phyloP scores from a whole-genome alignment of 2,113 vertebrate genomes.

The Saguinus imperator region DNA sequence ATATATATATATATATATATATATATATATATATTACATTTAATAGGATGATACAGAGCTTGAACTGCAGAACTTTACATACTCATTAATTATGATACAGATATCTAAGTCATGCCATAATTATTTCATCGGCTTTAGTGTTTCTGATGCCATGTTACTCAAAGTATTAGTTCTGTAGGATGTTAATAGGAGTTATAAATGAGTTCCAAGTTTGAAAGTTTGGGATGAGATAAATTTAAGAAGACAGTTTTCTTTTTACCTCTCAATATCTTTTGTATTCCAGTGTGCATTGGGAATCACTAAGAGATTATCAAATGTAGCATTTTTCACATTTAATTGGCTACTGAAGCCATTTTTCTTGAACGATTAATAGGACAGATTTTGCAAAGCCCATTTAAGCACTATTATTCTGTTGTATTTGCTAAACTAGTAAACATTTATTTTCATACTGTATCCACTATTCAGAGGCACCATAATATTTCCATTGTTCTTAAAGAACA shows the following conservation, averaged over 20 bases:
- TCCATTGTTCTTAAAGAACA: not conserved
- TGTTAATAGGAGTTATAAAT: not conserved
- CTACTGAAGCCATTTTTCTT: not conserved
- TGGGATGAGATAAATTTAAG: not conserved
- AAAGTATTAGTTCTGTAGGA: not conserved
- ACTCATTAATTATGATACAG: not conserved
- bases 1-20: too few relatives aligned
- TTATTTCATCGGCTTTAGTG: not conserved
- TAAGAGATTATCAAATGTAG: not conserved
- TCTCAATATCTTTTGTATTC: not conserved
- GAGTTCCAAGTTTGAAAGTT: not conserved
- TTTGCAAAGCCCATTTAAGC: not conserved
- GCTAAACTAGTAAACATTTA: not conserved
- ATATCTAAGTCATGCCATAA: not conserved
- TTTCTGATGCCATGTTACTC: not conserved
- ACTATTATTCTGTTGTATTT: not conserved
- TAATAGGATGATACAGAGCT: not conserved
- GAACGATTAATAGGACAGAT: not conserved
- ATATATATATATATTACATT: not conserved
- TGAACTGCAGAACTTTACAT: not conserved
- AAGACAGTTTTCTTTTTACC: not conserved
- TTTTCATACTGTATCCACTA: not conserved
- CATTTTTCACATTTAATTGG: constrained; percentile 28
- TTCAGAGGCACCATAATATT: not conserved
- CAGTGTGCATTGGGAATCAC: not conserved